These are phyloP conservation scores for Manacus vitellinus DNA, from an alignment of 2,113 vertebrate species.

Conservation along the genomic window DNA sequence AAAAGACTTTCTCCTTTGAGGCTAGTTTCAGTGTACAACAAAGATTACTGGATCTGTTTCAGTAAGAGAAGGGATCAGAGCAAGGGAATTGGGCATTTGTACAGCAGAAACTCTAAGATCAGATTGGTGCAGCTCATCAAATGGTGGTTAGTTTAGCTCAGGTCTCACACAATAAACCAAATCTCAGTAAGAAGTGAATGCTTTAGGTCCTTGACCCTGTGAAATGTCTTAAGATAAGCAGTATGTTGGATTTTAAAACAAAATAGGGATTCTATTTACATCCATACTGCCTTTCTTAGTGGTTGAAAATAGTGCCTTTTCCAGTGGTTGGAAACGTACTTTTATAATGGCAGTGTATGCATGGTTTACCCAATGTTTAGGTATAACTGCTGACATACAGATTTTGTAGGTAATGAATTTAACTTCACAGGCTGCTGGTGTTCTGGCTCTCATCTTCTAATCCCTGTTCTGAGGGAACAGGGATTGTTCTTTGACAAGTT, in stretches of 20 bases:
- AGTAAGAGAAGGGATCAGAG: not conserved
- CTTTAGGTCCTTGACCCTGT: not conserved
- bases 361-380: not conserved
- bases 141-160: not conserved
- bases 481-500: not conserved
- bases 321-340: not conserved
- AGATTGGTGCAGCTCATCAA: not conserved
- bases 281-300: not conserved
- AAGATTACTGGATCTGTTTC: not conserved
- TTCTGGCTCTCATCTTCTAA: not conserved
- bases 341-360: not conserved
- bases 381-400: not conserved
- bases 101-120: not conserved
- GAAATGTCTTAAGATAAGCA: not conserved
- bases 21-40: not conserved
- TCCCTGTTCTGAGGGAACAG: not conserved
- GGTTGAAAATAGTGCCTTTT: not conserved
- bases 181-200: not conserved
- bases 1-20: constrained; percentile 16
- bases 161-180: not conserved
- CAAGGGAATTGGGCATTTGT: not conserved
- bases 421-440: not conserved
- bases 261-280: not conserved
- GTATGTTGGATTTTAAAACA: not conserved
- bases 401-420: not conserved